A percentile compares a stretch with the other conserved stretches of the same genome.
Evolutionary conservation across 1,140 invertebrate species (phyloP).

Genomic region (Triops longicaudatus): DNA sequence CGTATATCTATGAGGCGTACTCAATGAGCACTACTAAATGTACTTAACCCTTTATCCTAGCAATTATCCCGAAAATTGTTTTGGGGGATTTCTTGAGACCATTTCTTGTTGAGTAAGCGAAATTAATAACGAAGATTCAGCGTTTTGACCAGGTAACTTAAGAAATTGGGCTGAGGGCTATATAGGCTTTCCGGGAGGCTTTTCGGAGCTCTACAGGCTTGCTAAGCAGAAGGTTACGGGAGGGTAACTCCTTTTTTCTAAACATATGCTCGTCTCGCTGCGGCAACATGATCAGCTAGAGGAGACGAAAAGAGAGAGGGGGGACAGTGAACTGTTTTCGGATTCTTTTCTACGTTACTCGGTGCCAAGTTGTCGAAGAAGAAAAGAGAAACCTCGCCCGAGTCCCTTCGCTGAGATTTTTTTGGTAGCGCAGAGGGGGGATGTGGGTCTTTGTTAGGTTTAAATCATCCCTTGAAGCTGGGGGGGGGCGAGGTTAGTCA

Average conservation of each 20-base stretch:
- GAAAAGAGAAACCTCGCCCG: background rate
- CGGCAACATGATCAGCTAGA: conserved; percentile 14
- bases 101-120: no score
- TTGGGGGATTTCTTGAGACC: background rate
- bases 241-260: background rate
- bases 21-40: background rate
- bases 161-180: background rate
- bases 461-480: background rate
- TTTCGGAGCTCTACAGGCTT: background rate
- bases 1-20: background rate
- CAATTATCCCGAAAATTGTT: background rate
- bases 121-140: no score
- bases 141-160: background rate
- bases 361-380: conserved; percentile 8
- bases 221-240: background rate
- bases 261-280: background rate
- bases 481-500: background rate
- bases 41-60: background rate
- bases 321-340: background rate
- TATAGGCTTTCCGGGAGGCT: background rate
- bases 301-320: background rate
- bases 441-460: background rate
- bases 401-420: background rate
- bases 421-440: background rate
- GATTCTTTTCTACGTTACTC: background rate